Base-by-base conservation (phyloP, 2,113 vertebrate genomes). In the Hypocryptadius cinnamomeus region DNA sequence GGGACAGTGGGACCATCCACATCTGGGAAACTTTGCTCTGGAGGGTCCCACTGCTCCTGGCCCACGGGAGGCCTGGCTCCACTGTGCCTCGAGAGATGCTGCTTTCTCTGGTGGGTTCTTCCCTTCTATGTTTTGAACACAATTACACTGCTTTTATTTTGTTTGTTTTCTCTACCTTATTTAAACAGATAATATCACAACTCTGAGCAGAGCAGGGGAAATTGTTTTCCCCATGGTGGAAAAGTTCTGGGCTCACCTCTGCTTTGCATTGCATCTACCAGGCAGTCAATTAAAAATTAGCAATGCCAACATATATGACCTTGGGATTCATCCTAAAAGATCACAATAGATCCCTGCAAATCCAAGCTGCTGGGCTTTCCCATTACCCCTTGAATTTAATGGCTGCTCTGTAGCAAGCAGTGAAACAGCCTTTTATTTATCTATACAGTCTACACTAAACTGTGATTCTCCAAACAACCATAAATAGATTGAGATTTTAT, bases 391-490 rank as follows among this genome's bases (percentile, higher is more conserved):
- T 63, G 56, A 68, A 51, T 84, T 88, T 94, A 80, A 81, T 63
- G 42, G 45, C 44, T 79, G 27, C 42, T 92, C 59, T 66, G 10
- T 54, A 81, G 13, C 76, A 86, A 87, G 63, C 56, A 33, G 37
- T 79, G 83, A 86, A 92, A 81, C 27, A 64, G 65, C 15, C 79
- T 85, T 93, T 86, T 91, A 65, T 95, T 93, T 96, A 73, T 94
- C 54, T 85, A 30, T 88, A 37, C 23, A 74, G 48, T 57, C 27
- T 72, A 31, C 51, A 25, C 39, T 84, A 74, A 92, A 19, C 19
- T 50, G 59, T 71, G 79, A 65, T 60, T 93, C 85, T 97, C 80
- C 69, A 87, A 90, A 15, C 70, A 85, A 66, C 24, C 7, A 8
- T 80, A 84, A 96, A 85, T 77, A 79, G 35, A 64, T 50, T 90